Evolutionary conservation across 2,797 vertebrate genomes (phyloP), one percentile per base, ranked within the genome.

Genomic region (Periophthalmus magnuspinnatus): DNA sequence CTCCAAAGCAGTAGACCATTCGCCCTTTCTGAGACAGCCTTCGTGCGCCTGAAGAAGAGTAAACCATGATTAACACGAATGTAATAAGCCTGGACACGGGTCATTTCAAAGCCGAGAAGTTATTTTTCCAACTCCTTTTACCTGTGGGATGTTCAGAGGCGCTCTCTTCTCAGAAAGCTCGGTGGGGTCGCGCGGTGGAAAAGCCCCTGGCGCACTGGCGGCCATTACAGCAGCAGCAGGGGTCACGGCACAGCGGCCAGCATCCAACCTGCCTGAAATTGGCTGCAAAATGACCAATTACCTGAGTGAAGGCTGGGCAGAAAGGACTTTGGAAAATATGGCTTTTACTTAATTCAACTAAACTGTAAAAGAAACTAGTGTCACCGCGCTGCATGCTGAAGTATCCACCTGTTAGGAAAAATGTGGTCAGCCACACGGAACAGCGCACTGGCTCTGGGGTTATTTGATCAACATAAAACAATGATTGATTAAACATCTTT

Each of bases 401-500:
- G 73, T 55, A 68, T 84, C 82, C 66, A 76, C 71, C 79, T 83
- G 81, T 82, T 81, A 73, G 79, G 69, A 50, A 70, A 75, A 79
- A 84, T 68, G 67, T 75, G 62, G 41, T 64, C 62, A 64, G 62
- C 16, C 22, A 13, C 22, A 45, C 62, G 62, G 38, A 19, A 22
- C 38, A 48, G 38, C 14, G 62, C 62, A 47, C 11, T 64, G 62
- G 41, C 38, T 47, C 38, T 64, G 62, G 61, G 78, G 79, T 68
- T 60, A 85, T 86, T 86, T 89, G 89, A 88, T 81, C 90, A 87
- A 85, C 83, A 87, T 84, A 84, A 90, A 88, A 94, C 93, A 94
- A 92, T 86, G 90, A 89, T 87, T 93, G 92, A 95, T 95, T 95
- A 96, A 95, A 96, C 89, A 82, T 92, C 92, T 93, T 93, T 93